Evolutionary conservation across 2,888 invertebrate species (phyloP), one percentile per base, ranked within the genome.

Genomic region (Operophtera brumata): DNA sequence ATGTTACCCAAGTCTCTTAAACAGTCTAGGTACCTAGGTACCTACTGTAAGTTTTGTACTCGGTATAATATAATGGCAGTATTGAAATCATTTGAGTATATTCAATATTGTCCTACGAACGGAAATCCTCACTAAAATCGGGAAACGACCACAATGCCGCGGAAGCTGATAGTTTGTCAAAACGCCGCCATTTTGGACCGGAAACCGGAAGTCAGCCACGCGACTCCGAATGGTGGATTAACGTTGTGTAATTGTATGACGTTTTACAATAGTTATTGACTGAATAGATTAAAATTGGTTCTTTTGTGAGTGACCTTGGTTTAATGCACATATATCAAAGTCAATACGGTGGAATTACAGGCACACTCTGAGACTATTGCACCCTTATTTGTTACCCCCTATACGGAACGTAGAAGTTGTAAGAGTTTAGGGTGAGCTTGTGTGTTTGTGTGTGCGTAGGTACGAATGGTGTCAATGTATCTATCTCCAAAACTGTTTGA

Each of bases 151-250:
- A 70, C 70, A 71, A 72, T 66, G 54, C 51, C 44, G 39, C 70
- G 80, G 78, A 79, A 75, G 72, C 70, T 66, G 71, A 67, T 70
- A 71, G 72, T 73, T 74, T 72, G 67, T 65, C 76, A 72, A 74
- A 74, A 75, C 68, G 62, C 59, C 71, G 78, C 73, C 78, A 77
- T 76, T 70, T 77, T 73, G 67, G 52, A 67, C 73, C 81, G 84
- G 83, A 84, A 78, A 77, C 78, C 81, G 84, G 83, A 83, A 78
- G 84, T 73, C 75, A 77, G 75, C 70, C 81, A 75, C 75, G 70
- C 77, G 75, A 70, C 73, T 67, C 71, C 69, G 75, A 77, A 77
- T 74, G 73, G 65, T 70, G 71, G 75, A 75, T 76, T 71, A 8
- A 43, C 28, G 52, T 47, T 43, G 58, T 59, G 60, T 60, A 53